phyloP scores from a whole-genome alignment of 2,888 invertebrate genomes.

The Polyploca ridens region DNA sequence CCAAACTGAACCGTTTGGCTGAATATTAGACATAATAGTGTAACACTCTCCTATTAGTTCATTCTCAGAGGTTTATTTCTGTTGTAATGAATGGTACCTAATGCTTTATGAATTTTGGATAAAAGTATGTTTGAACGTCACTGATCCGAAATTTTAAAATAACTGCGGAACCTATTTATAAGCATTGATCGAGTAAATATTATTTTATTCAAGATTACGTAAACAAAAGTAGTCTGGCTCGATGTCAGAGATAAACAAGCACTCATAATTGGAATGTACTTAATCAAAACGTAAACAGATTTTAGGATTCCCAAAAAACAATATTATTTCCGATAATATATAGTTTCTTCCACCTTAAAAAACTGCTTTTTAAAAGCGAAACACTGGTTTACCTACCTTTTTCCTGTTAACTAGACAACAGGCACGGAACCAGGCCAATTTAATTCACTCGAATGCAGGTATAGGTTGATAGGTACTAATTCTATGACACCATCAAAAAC shows the following conservation, averaged over 20 bases:
- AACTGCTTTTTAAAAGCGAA: background rate
- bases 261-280: background rate
- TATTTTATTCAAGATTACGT: background rate
- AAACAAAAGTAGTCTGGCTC: background rate
- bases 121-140: background rate
- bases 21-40: background rate
- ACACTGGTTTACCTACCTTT: background rate
- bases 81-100: background rate
- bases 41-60: background rate
- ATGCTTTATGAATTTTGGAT: background rate
- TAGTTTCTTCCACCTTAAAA: background rate
- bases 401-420: background rate
- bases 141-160: background rate
- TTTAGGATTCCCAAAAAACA: too few species aligned
- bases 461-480: background rate
- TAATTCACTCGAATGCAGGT: background rate
- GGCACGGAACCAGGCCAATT: background rate
- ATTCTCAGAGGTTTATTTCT: background rate
- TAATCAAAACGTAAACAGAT: too few species aligned
- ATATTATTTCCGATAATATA: too few species aligned
- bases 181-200: background rate
- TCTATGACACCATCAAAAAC: conserved; percentile 18
- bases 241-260: background rate
- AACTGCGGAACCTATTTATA: background rate
- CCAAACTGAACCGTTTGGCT: background rate